Evolutionary conservation across 2,797 vertebrate genomes (phyloP).

Genomic region (Lagorchestes hirsutus): DNA sequence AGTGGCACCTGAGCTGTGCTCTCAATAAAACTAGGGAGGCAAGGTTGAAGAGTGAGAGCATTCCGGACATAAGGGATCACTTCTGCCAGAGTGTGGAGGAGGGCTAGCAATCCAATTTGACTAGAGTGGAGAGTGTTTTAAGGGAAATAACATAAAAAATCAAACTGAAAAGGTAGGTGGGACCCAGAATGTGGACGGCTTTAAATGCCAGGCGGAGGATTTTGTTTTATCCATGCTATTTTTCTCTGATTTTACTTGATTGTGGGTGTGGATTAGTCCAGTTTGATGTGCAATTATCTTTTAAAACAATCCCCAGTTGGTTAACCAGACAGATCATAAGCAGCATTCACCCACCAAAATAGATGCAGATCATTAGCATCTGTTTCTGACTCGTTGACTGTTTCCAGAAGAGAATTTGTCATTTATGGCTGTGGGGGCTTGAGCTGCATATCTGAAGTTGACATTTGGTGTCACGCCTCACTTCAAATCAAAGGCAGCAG

Average conservation of each 20-base stretch:
- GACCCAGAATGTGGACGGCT: background rate
- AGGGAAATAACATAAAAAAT: background rate
- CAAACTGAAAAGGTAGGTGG: background rate
- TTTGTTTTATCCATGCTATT: background rate
- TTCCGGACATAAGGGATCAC: background rate
- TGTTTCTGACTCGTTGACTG: slow-evolving; percentile 71
- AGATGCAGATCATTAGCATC: slow-evolving; percentile 76
- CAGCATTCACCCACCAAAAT: slow-evolving; percentile 74
- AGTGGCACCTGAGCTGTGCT: background rate
- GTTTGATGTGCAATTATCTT: slow-evolving; percentile 75
- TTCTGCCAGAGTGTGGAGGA: background rate
- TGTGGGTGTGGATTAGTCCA: slow-evolving; percentile 78
- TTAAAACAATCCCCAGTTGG: slow-evolving; percentile 73
- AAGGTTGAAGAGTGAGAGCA: background rate
- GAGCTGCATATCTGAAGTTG: slow-evolving; percentile 55
- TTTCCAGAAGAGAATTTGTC: slow-evolving; percentile 69
- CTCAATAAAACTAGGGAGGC: background rate
- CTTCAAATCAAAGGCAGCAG: slow-evolving; percentile 56
- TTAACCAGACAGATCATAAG: slow-evolving; percentile 72
- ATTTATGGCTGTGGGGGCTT: slow-evolving; percentile 47
- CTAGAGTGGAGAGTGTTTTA: background rate
- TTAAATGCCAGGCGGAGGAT: background rate
- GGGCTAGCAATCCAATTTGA: background rate
- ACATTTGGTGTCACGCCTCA: slow-evolving; percentile 52
- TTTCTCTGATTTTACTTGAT: slow-evolving; percentile 4